Base-by-base conservation (phyloP, 2,888 invertebrate genomes). In the Melolontha melolontha region DNA sequence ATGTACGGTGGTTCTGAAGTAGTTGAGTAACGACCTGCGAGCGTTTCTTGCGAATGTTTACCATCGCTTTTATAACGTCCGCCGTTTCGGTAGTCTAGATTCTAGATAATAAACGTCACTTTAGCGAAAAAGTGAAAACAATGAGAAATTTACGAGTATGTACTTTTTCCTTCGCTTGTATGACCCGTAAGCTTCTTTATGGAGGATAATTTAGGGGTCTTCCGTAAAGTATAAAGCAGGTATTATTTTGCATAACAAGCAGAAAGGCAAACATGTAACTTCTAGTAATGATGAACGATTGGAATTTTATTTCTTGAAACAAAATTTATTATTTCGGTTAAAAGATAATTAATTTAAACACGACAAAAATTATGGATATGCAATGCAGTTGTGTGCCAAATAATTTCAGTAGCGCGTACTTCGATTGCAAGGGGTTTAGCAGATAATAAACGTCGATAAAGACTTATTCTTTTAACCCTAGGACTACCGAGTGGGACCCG, bases 71-170 rank as follows among this genome's bases (percentile, higher is more conserved):
- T 29, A 34, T 12, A 54, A 29, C 14, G 42, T 44, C 34, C 44
- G 29, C 12, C 4, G 47, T 10, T 34, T 34, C 7, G 47, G 59
- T 16, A 54, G 16, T 54, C 16, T 8, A n/a, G 59, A 59, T 14
- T 54, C 16, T 8, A n/a, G 59, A 59, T 14, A 59, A 59, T 44
- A 29, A 59, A 59, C 47, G 59, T 44, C 29, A 16, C 27, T 47
- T 10, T 59, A 12, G 29, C 34, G 47, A 59, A 59, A 59, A 44
- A 59, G 59, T 59, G 59, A 59, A 59, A 59, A 59, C 59, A 59
- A 59, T 59, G 59, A 29, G 16, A 59, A 41, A 59, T 59, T 44
- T 59, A 59, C 10, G 59, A 47, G 34, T 27, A n/a, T n/a, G n/a
- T n/a, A 14, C 16, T 59, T 59, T 44, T 59, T 14, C 27, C 57